Conservation (phyloP, 2,113 vertebrate genomes). For the Glaucidium brasilianum region DNA sequence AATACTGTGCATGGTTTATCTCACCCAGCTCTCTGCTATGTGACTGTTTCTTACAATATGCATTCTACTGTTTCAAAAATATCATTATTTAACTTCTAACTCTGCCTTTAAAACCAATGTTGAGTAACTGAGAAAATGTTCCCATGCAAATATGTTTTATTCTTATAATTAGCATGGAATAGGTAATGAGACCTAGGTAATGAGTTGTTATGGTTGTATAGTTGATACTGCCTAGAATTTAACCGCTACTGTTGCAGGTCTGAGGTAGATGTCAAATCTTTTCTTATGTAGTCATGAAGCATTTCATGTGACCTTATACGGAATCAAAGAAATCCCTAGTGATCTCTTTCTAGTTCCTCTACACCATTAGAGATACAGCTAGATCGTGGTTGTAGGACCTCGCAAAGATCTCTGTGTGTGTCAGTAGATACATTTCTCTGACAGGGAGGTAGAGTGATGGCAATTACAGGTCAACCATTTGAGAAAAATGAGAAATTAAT, state of each 20-base stretch:
- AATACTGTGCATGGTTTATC: neutral
- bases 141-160: neutral
- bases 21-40: neutral
- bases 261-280: neutral
- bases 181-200: neutral
- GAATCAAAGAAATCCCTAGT: neutral
- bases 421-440: neutral
- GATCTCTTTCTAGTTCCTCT: neutral
- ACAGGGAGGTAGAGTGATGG: neutral
- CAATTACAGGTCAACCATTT: neutral
- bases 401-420: neutral
- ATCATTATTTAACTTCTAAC: neutral
- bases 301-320: neutral
- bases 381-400: neutral
- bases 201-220: neutral
- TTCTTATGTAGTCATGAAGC: neutral
- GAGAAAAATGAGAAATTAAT: neutral
- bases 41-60: neutral
- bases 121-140: neutral
- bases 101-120: neutral
- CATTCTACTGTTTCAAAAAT: neutral
- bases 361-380: neutral
- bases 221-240: neutral
- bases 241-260: neutral
- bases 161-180: neutral